These are phyloP conservation scores for Rotaria socialis DNA, from an alignment of 2,888 invertebrate genomes.

Conservation along the genomic window DNA sequence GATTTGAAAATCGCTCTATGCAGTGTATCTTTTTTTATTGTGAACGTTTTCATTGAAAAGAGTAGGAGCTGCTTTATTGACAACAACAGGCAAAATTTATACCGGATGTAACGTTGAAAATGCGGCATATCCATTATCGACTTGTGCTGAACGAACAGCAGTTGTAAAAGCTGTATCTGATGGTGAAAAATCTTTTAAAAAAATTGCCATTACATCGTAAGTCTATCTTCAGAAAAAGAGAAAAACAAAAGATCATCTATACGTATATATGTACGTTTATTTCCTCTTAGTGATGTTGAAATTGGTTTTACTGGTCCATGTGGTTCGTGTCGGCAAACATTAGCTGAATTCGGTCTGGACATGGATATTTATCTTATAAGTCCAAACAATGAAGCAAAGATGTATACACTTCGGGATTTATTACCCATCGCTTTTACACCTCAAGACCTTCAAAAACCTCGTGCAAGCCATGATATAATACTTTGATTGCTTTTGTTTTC, in stretches of 20 bases:
- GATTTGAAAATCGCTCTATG: background rate
- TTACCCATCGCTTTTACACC: slow-evolving; percentile 42
- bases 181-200: slow-evolving; percentile 69
- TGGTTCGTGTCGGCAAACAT: slow-evolving; percentile 75
- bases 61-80: slow-evolving; percentile 55
- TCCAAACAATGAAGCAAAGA: slow-evolving; percentile 34
- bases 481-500: background rate
- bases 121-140: slow-evolving; percentile 70
- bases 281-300: slow-evolving; percentile 16
- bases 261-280: background rate
- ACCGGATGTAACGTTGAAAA: slow-evolving; percentile 84
- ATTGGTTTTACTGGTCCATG: slow-evolving; percentile 61
- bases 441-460: slow-evolving; percentile 16
- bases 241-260: too few relatives aligned
- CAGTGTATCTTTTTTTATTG: too few relatives aligned
- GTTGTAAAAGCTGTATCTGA: slow-evolving; percentile 77
- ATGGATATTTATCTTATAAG: slow-evolving; percentile 37
- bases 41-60: background rate
- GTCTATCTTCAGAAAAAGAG: too few relatives aligned
- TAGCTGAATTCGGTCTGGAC: slow-evolving; percentile 51
- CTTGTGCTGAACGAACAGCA: slow-evolving; percentile 85
- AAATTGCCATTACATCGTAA: slow-evolving; percentile 63
- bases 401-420: slow-evolving; percentile 39
- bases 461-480: background rate
- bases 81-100: slow-evolving; percentile 47